phyloP scores from a whole-genome alignment of 1,140 invertebrate genomes.

The Popillia japonica region DNA sequence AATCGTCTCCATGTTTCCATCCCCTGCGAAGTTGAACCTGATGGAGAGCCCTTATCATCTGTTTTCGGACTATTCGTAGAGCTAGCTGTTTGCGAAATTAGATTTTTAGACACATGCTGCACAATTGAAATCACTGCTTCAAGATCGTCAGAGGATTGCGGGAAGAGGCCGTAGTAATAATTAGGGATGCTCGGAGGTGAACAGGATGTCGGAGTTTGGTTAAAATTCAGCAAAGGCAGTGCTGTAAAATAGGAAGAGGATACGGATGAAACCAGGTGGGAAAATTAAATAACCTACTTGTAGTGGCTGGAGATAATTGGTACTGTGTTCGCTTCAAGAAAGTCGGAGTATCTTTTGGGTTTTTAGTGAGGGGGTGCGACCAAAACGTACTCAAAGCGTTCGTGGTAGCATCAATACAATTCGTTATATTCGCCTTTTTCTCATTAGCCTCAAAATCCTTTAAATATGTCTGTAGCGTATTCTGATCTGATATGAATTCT shows the following conservation, averaged over 20 bases:
- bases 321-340: slow-evolving; percentile 61
- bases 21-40: slow-evolving; percentile 59
- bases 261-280: too few relatives aligned
- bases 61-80: slow-evolving; percentile 60
- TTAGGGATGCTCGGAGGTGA: not conserved
- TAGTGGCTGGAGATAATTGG: too few relatives aligned
- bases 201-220: slow-evolving; percentile 25
- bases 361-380: slow-evolving; percentile 63
- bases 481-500: slow-evolving; percentile 57
- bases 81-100: slow-evolving; percentile 44
- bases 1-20: slow-evolving; percentile 69
- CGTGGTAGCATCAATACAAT: slow-evolving; percentile 42
- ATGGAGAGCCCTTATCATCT: slow-evolving; percentile 64
- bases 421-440: slow-evolving; percentile 46
- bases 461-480: slow-evolving; percentile 58
- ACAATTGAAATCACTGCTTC: not conserved
- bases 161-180: not conserved
- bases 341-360: slow-evolving; percentile 61
- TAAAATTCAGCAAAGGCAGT: too few relatives aligned
- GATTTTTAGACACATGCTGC: not conserved
- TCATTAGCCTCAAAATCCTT: slow-evolving; percentile 45
- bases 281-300: too few relatives aligned
- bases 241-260: too few relatives aligned
- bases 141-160: too few relatives aligned
- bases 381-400: slow-evolving; percentile 61